Conservation (phyloP, 2,113 vertebrate species). For the Cyphomyrus discorhynchus region DNA sequence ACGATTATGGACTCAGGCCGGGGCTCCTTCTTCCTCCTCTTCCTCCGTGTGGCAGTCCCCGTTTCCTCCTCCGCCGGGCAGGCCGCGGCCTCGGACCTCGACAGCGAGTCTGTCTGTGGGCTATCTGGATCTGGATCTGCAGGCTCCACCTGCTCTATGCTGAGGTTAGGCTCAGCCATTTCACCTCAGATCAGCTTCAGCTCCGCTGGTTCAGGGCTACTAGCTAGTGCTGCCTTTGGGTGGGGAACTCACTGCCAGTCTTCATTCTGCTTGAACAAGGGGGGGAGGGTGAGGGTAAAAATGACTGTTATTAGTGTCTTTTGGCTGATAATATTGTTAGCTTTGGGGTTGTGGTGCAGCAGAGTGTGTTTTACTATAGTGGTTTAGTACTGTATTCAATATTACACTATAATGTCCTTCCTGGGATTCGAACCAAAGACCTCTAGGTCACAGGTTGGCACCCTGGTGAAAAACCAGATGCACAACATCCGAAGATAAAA, state of each 20-base stretch:
- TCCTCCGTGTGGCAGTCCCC: conserved; percentile 69
- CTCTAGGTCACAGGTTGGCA: not conserved
- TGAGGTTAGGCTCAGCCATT: conserved; percentile 8
- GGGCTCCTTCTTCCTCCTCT: conserved; percentile 78
- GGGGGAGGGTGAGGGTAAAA: not conserved
- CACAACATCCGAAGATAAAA: not conserved
- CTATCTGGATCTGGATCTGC: conserved; percentile 54
- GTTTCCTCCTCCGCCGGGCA: conserved; percentile 68
- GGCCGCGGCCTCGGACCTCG: conserved; percentile 47
- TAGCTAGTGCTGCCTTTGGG: not conserved
- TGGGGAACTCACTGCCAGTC: not conserved
- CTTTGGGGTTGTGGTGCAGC: not conserved
- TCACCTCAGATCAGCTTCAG: not conserved
- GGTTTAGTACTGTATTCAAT: not conserved
- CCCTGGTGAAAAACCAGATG: not conserved
- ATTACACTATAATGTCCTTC: not conserved
- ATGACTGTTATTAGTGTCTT: not conserved
- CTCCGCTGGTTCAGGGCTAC: not conserved
- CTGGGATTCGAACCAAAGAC: not conserved
- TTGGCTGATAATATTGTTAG: not conserved
- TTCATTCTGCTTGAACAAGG: not conserved
- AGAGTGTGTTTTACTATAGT: not conserved
- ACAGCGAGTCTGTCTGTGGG: conserved; percentile 53
- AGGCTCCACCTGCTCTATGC: conserved; percentile 56
- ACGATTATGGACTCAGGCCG: conserved; percentile 91